Evolutionary conservation across 2,113 vertebrate species (phyloP), one percentile per base, ranked within the genome.

Genomic region (Mionectes macconnelli): DNA sequence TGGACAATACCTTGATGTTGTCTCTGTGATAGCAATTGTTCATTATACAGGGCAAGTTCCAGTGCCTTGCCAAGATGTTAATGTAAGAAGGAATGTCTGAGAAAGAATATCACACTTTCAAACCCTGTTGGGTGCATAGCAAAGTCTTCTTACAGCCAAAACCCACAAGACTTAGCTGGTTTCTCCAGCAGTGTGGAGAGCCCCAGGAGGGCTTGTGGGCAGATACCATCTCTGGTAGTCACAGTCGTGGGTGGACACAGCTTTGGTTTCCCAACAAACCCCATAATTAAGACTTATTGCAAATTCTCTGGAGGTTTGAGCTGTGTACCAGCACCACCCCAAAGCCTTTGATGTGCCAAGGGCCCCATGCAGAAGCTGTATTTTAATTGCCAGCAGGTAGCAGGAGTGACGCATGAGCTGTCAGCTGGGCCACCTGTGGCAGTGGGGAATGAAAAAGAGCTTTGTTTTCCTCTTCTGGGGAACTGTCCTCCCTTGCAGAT

Each of bases 161-260:
- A 50, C 0, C 0, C 25, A 23, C 9, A 13, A 55, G 28, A 33
- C 17, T 49, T 23, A 6, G 0, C 31, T 3, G 2, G 1, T 70
- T 89, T 78, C 30, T 63, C 22, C 53, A 73, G 57, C 42, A 49
- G 1, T 12, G 24, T 15, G 44, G 35, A 35, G 62, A 50, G 39
- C 21, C 47, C 55, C 1, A 0, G 25, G 37, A 30, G 62, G 23
- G 28, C 21, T 37, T 11, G 0, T 6, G 9, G 47, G 60, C 74
- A 78, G 68, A 31, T 50, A 55, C 10, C 28, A 67, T 53, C 63
- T n/a, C 28, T 11, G 1, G 19, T 13, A 53, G 45, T 78, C 37
- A 10, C 15, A 28, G 28, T 35, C 52, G 10, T 67, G 57, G 44
- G 15, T 40, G 24, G 63, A 20, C 30, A 39, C 24, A 31, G n/a